These are phyloP conservation scores for Hypomesus transpacificus DNA, from an alignment of 2,113 vertebrate genomes.

Conservation along the genomic window DNA sequence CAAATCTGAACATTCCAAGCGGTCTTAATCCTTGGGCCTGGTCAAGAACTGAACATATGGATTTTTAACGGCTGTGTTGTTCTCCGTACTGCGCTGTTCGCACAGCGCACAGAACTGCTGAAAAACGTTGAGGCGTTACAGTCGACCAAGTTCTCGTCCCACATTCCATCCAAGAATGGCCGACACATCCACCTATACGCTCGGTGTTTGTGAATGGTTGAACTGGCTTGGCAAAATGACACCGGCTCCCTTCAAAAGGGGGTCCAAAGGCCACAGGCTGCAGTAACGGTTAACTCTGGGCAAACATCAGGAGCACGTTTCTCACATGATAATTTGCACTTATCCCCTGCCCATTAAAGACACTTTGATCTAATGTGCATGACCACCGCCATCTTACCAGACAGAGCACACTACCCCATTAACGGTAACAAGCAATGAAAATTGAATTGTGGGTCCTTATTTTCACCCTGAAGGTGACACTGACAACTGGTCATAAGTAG, in stretches of 20 bases:
- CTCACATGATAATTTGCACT: conserved; percentile 47
- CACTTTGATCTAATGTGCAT: conserved; percentile 30
- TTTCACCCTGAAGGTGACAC: no score
- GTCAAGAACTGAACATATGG: background rate
- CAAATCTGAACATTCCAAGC: conserved; percentile 21
- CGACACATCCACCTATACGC: background rate
- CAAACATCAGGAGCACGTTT: conserved; percentile 40
- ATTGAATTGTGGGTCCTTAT: no score
- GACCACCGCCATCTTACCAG: conserved; percentile 15
- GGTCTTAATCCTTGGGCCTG: background rate
- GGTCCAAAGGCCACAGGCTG: conserved; percentile 37
- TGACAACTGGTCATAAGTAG: no score
- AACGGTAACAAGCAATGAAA: conserved; percentile 1
- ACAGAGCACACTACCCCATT: conserved; percentile 10
- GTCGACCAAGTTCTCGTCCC: background rate
- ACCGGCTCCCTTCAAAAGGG: conserved; percentile 35
- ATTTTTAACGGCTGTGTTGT: background rate
- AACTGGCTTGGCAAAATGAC: conserved; percentile 33
- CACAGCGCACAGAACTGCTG: background rate
- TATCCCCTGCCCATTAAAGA: conserved; percentile 16
- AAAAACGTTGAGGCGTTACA: background rate
- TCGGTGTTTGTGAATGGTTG: conserved; percentile 28
- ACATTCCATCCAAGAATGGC: background rate
- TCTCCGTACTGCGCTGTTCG: background rate
- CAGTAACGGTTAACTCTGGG: conserved; percentile 36